Conservation (phyloP, 2,888 invertebrate species). For the Xestia ashworthii region DNA sequence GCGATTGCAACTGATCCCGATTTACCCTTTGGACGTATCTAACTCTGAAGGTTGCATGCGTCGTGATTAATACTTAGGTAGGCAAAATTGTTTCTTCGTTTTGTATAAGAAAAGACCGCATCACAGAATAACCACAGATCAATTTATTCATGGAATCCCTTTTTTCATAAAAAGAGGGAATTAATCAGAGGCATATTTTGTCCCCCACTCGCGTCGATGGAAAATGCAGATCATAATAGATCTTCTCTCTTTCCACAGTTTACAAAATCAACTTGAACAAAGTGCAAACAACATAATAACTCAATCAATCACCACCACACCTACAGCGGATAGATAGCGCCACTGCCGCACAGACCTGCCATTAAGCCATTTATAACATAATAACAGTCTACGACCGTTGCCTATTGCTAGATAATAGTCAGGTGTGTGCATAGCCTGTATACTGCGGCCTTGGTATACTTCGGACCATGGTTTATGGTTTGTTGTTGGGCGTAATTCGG, state of each 20-base stretch:
- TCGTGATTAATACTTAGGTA: no score
- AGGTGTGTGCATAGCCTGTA: conserved; percentile 53
- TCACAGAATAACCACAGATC: no score
- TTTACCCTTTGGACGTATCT: no score
- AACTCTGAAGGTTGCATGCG: no score
- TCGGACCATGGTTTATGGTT: conserved; percentile 30
- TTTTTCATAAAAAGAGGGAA: no score
- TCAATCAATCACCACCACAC: conserved; percentile 27
- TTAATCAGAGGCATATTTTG: no score
- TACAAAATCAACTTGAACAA: neutral
- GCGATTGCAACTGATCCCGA: no score
- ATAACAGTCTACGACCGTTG: conserved; percentile 37
- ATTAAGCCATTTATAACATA: conserved; percentile 56
- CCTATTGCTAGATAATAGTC: conserved; percentile 37
- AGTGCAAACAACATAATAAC: conserved; percentile 20
- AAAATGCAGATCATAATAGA: no score
- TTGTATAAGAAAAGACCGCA: no score
- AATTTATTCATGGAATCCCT: no score
- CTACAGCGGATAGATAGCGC: conserved; percentile 14
- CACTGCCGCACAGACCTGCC: neutral
- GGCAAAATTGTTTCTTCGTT: no score
- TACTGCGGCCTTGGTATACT: conserved; percentile 46
- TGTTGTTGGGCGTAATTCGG: neutral
- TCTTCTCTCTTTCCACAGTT: neutral
- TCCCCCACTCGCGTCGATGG: no score